Evolutionary conservation across 2,888 invertebrate species (phyloP).

Genomic region (Abscondita cerata): DNA sequence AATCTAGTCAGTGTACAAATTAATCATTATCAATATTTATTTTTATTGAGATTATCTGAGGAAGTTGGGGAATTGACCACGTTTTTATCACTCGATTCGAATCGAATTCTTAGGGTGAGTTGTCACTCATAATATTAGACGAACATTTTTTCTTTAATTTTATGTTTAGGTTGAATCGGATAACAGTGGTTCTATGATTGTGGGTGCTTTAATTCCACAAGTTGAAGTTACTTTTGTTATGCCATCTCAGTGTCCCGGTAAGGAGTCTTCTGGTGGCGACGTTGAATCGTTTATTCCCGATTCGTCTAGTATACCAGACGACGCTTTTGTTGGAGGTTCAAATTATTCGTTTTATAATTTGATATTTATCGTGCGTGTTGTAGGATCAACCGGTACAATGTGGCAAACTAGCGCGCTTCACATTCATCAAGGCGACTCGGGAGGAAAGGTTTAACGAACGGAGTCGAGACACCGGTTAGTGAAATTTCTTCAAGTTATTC

Average conservation of each 20-base stretch:
- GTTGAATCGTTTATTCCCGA: slow-evolving; percentile 83
- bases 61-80: slow-evolving; percentile 80
- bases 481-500: slow-evolving; percentile 56
- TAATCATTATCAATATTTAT: slow-evolving; percentile 92
- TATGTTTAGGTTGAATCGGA: slow-evolving; percentile 51
- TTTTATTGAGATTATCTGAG: slow-evolving; percentile 84
- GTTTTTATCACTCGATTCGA: slow-evolving; percentile 80
- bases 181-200: slow-evolving; percentile 65
- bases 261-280: slow-evolving; percentile 85
- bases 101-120: slow-evolving; percentile 68
- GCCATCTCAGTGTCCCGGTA: slow-evolving; percentile 83
- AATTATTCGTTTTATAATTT: not conserved
- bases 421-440: slow-evolving; percentile 6
- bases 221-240: slow-evolving; percentile 88
- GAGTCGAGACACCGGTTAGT: slow-evolving; percentile 54
- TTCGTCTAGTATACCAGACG: slow-evolving; percentile 83
- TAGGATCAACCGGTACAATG: slow-evolving; percentile 29
- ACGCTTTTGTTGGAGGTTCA: slow-evolving; percentile 68
- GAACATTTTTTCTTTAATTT: slow-evolving; percentile 1
- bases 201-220: slow-evolving; percentile 84
- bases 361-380: not conserved
- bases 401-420: slow-evolving; percentile 18
- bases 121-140: slow-evolving; percentile 35
- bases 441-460: slow-evolving; percentile 35
- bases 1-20: slow-evolving; percentile 88